Evolutionary conservation across 2,888 invertebrate genomes (phyloP).

Genomic region (Salticus scenicus): DNA sequence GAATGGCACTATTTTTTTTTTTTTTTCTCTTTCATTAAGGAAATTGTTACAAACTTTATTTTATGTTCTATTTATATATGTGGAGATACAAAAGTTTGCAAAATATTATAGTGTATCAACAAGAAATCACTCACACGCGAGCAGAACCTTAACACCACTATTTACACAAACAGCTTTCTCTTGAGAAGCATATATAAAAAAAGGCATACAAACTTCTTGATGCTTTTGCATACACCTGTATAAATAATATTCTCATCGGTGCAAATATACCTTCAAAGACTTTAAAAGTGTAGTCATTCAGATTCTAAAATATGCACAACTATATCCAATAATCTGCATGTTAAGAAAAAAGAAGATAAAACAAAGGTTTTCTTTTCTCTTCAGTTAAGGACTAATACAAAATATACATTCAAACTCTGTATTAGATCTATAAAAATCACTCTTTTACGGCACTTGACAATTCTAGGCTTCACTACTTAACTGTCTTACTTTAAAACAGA

Average conservation of each 20-base stretch:
- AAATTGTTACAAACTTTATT: too few relatives aligned
- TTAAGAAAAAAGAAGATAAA: constrained; percentile 19
- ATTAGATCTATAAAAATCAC: constrained; percentile 32
- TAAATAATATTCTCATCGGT: constrained; percentile 39
- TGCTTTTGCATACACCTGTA: constrained; percentile 36
- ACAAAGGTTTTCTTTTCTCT: too few relatives aligned
- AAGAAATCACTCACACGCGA: background rate
- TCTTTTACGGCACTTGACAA: constrained; percentile 19
- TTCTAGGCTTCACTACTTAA: background rate
- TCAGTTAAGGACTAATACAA: constrained; percentile 28
- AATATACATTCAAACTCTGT: constrained; percentile 53
- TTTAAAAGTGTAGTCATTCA: constrained; percentile 34
- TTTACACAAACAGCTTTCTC: constrained; percentile 31
- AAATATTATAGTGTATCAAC: constrained; percentile 6
- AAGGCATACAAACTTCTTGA: constrained; percentile 51
- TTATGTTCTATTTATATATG: background rate
- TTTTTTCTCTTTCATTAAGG: too few relatives aligned
- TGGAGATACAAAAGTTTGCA: background rate
- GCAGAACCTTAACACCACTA: background rate
- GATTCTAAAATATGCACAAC: constrained; percentile 52
- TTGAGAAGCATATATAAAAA: constrained; percentile 40
- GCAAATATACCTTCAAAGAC: constrained; percentile 45
- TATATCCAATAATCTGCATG: constrained; percentile 8
- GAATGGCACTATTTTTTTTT: background rate
- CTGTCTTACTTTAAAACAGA: background rate